Evolutionary conservation across 2,888 invertebrate genomes (phyloP).

Genomic region (Scaptomyza caliginosa): DNA sequence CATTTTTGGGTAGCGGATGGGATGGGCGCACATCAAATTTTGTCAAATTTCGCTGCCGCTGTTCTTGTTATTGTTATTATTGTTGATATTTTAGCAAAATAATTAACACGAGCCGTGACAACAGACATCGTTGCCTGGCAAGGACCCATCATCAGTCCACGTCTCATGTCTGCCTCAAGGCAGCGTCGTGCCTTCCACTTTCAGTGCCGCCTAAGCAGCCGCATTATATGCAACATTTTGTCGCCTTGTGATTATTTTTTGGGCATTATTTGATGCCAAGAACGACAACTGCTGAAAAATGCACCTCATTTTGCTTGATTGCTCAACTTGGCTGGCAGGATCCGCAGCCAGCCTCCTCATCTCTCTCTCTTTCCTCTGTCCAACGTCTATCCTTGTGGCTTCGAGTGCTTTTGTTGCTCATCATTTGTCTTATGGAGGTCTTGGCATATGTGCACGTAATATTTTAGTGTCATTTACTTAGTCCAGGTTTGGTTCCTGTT

Average conservation of each 20-base stretch:
- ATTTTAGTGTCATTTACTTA: conserved; percentile 69
- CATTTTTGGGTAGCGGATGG: conserved; percentile 4
- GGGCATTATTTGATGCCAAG: conserved; percentile 49
- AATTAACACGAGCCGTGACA: conserved; percentile 63
- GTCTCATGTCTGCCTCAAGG: conserved; percentile 47
- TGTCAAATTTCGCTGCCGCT: conserved; percentile 64
- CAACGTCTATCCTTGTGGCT: conserved; percentile 17
- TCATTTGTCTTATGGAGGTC: conserved; percentile 44
- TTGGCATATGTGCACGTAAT: conserved; percentile 71
- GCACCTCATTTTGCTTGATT: conserved; percentile 73
- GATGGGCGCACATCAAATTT: conserved; percentile 71
- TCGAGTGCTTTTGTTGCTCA: conserved; percentile 16
- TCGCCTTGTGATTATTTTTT: conserved; percentile 75
- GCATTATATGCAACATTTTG: conserved; percentile 75
- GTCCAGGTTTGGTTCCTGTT: conserved; percentile 12
- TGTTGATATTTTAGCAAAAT: conserved; percentile 71
- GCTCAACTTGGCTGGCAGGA: conserved; percentile 37
- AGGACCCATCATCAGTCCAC: conserved; percentile 24
- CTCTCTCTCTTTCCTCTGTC: background rate
- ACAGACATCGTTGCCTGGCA: conserved; percentile 21
- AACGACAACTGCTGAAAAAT: conserved; percentile 53
- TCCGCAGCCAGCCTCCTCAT: background rate
- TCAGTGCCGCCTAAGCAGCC: conserved; percentile 54
- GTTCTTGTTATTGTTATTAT: conserved; percentile 39
- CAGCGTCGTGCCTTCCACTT: conserved; percentile 2